These are phyloP conservation scores for Chironomus riparius DNA, from an alignment of 2,888 invertebrate genomes.

Conservation along the genomic window DNA sequence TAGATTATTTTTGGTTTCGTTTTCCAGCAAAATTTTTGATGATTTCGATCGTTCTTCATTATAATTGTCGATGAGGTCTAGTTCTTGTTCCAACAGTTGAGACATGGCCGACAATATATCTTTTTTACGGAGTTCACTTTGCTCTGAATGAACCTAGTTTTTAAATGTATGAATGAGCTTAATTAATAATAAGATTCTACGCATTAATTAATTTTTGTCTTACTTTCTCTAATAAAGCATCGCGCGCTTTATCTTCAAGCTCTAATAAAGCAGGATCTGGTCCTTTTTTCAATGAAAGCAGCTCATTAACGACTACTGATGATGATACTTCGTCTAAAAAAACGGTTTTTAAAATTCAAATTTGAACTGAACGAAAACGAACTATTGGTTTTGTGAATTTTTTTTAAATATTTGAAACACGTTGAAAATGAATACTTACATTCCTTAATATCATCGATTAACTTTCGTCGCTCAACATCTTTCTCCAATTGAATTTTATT, in stretches of 20 bases:
- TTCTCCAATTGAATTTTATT: slow-evolving; percentile 57
- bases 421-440: slow-evolving; percentile 34
- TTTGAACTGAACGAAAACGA: not conserved
- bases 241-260: slow-evolving; percentile 58
- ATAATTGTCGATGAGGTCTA: slow-evolving; percentile 52
- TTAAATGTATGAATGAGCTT: not conserved
- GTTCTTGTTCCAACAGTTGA: slow-evolving; percentile 57
- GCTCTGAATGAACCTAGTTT: slow-evolving; percentile 38
- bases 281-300: slow-evolving; percentile 50
- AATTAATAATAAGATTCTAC: too few species aligned
- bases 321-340: slow-evolving; percentile 54
- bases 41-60: slow-evolving; percentile 48
- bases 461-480: slow-evolving; percentile 51
- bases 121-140: slow-evolving; percentile 49
- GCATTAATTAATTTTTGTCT: slow-evolving; percentile 34
- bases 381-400: not conserved
- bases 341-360: not conserved
- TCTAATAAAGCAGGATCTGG: slow-evolving; percentile 56
- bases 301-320: slow-evolving; percentile 55
- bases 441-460: slow-evolving; percentile 53
- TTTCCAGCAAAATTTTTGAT: slow-evolving; percentile 54
- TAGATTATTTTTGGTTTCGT: slow-evolving; percentile 54
- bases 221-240: slow-evolving; percentile 51
- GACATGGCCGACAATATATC: slow-evolving; percentile 66
- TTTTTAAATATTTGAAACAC: not conserved